These are phyloP conservation scores for Raja brachyura DNA, from an alignment of 2,113 vertebrate species.

Conservation along the genomic window DNA sequence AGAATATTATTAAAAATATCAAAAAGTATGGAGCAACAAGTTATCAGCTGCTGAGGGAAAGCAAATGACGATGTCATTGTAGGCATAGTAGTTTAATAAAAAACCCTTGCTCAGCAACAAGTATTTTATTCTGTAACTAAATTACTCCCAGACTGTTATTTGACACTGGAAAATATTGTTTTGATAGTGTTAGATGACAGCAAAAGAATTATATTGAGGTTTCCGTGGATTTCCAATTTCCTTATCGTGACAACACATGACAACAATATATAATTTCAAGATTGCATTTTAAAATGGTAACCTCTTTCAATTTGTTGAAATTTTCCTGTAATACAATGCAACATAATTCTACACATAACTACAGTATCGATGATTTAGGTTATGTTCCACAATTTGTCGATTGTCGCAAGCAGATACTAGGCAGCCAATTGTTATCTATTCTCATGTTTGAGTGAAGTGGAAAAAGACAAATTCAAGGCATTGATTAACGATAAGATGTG, in stretches of 20 bases:
- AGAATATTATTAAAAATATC: neutral
- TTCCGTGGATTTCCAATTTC: neutral
- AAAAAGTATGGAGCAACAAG: neutral
- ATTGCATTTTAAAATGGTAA: neutral
- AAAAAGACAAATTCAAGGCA: neutral
- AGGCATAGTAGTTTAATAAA: neutral
- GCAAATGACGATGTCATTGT: neutral
- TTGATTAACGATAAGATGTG: neutral
- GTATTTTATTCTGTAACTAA: neutral
- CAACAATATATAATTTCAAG: no score
- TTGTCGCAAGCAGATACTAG: neutral
- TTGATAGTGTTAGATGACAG: neutral
- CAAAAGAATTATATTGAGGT: neutral
- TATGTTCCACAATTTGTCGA: neutral
- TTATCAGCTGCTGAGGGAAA: neutral
- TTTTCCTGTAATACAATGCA: neutral
- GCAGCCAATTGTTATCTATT: neutral
- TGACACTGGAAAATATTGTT: neutral
- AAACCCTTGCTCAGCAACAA: neutral
- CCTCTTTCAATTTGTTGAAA: neutral
- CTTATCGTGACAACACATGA: neutral
- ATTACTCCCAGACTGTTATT: neutral
- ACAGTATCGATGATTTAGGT: neutral
- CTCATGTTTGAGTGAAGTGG: neutral
- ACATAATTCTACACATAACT: neutral